Percentiles rank a stretch among this genome's conserved stretches.
Evolutionary conservation across 2,113 vertebrate species (phyloP).

Genomic region (Alosa alosa): DNA sequence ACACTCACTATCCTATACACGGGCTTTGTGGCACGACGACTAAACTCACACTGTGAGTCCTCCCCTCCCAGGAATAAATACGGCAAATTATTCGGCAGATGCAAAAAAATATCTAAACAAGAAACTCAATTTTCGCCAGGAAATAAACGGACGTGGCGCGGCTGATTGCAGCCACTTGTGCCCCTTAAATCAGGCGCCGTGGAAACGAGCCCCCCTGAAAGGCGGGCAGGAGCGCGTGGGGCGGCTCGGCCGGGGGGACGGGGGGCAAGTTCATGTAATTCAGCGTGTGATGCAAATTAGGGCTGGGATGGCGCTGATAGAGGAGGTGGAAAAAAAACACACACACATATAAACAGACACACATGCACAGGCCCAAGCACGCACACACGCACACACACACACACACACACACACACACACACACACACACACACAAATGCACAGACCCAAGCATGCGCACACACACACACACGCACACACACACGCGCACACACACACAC

Average conservation of each 20-base stretch:
- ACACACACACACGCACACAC: not conserved
- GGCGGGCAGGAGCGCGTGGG: conserved; percentile 16
- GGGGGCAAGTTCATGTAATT: conserved; percentile 67
- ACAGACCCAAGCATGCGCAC: too few relatives aligned
- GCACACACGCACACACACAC: not conserved
- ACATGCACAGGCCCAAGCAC: not conserved
- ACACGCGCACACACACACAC: not conserved
- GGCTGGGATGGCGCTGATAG: conserved; percentile 63
- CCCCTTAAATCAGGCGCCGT: conserved; percentile 72
- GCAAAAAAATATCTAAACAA: conserved; percentile 69
- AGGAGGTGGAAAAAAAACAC: conserved; percentile 69
- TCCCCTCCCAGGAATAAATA: conserved; percentile 63
- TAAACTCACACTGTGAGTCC: conserved; percentile 28
- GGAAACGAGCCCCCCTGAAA: conserved; percentile 65
- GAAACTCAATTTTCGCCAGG: conserved; percentile 73
- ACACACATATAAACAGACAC: too few relatives aligned
- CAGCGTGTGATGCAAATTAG: conserved; percentile 70
- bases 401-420: not conserved
- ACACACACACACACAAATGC: not conserved
- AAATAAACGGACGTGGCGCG: conserved; percentile 71
- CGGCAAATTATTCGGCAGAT: conserved; percentile 66
- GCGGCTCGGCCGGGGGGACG: conserved; percentile 54
- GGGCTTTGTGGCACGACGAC: not conserved
- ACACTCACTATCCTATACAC: conserved; percentile 4
- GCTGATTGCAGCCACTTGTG: conserved; percentile 71